Evolutionary conservation across 2,797 vertebrate genomes (phyloP), one percentile per base, ranked within the genome.

Genomic region (Phrynocephalus vlangalii): DNA sequence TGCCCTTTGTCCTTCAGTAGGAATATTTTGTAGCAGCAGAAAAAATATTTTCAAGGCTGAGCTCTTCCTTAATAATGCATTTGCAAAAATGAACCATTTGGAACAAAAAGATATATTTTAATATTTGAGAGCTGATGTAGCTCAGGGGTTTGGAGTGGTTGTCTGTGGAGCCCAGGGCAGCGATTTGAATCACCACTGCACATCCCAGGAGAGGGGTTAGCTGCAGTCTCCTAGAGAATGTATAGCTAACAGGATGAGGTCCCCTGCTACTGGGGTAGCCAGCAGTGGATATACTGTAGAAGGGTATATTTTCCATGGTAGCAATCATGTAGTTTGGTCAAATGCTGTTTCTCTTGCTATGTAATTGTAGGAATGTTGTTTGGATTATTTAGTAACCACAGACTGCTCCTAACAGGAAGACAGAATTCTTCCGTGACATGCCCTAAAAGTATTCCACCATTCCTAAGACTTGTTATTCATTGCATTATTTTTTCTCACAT

Each of bases 51-150:
- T 38, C n/a, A 91, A 60, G 38, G 76, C 63, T 28, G 38, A 87
- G 60, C 30, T 38, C 28, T 71, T 85, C 44, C 44, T 76, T 88
- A 85, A 76, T 81, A 68, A 73, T 44, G 50, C 67, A 68, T 60
- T 73, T 66, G 11, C 48, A 56, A 63, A 79, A 60, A 92, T 79
- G 84, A 63, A 4, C 77, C 30, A 48, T 20, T 63, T 67, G 7
- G 11, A 52, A 52, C 38, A 52, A 52, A 52, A 8, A 52, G 7
- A 11, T 52, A 5, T 52, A 52, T 52, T 52, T 52, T 52, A 52
- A 52, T 52, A 52, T 52, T 52, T 52, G 52, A 52, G 52, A 52
- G 52, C 52, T 8, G 52, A 52, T 52, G 11, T 52, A 52, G 52
- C 52, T 52, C 52, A 8, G 7, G 7, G 52, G 52, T 52, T 52